phyloP scores from a whole-genome alignment of 2,113 vertebrate species.

The Eudorcas thomsonii region DNA sequence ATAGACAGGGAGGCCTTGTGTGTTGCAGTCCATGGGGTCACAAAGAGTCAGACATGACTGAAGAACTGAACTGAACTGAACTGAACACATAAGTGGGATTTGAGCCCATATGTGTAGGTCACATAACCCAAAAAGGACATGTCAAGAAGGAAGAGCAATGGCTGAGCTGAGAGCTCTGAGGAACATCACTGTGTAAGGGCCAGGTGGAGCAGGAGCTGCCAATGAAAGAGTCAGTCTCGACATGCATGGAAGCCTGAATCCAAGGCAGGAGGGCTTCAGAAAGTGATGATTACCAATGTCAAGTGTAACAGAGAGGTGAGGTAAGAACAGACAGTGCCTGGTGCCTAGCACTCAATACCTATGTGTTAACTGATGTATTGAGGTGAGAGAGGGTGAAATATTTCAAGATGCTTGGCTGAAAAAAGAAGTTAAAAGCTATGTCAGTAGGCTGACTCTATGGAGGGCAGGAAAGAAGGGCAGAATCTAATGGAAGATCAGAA shows the following conservation, averaged over 20 bases:
- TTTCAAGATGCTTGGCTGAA: background rate
- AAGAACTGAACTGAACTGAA: background rate
- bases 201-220: background rate
- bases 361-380: background rate
- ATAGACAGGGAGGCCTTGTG: background rate
- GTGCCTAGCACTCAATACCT: background rate
- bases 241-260: background rate
- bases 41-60: background rate
- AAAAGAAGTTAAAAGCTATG: background rate
- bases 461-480: background rate
- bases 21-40: background rate
- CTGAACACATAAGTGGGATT: background rate
- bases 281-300: background rate
- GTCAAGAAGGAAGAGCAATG: background rate
- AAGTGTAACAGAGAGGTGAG: background rate
- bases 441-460: background rate
- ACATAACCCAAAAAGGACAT: background rate
- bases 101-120: background rate
- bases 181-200: background rate
- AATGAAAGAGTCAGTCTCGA: background rate
- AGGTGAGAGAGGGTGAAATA: background rate
- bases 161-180: background rate
- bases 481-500: background rate
- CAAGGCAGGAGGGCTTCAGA: background rate
- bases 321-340: background rate